Evolutionary conservation across 2,113 vertebrate genomes (phyloP), one percentile per base, ranked within the genome.

Genomic region (Pteruthius melanotis): DNA sequence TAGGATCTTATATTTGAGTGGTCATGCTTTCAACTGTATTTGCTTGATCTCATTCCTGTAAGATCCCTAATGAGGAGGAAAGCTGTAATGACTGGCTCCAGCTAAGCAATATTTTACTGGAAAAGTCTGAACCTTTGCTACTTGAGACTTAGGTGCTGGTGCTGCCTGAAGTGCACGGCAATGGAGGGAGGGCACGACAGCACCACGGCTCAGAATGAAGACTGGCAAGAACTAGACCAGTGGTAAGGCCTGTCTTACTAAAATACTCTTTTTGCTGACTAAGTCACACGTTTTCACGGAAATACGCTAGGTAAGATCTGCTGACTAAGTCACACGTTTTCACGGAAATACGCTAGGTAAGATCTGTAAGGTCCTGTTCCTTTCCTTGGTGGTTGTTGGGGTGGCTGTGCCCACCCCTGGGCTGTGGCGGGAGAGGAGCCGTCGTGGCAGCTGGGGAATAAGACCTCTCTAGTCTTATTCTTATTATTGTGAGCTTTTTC

Each of bases 11-110:
- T 70, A 63, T 81, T 90, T 81, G 72, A 94, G 49, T 31, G 7
- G 64, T 84, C 64, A 27, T 86, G 75, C 15, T 93, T 94, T 81
- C 86, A 56, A 86, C 65, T 52, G 6, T 10, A 18, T 54, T 82
- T 64, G 35, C 75, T 93, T 86, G 76, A 88, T 81, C 79, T 90
- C 69, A 37, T 88, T 96, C 72, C 91, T 84, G 17, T 63, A 77
- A 89, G 52, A 71, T 68, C 27, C 40, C 30, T 74, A 83, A 74
- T 0, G 3, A 93, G 52, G 45, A 93, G 21, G 56, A 90, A 94
- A 85, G 60, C 30, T 83, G 47, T 65, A 94, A 86, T 60, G 54
- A 39, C 50, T 88, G 72, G 39, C 60, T 93, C 35, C 13, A 50
- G 64, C 52, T 68, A 90, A 89, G 39, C 52, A 81, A 7, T 68